Conservation (phyloP, 2,888 invertebrate genomes). For the Lumbricus terrestris region DNA sequence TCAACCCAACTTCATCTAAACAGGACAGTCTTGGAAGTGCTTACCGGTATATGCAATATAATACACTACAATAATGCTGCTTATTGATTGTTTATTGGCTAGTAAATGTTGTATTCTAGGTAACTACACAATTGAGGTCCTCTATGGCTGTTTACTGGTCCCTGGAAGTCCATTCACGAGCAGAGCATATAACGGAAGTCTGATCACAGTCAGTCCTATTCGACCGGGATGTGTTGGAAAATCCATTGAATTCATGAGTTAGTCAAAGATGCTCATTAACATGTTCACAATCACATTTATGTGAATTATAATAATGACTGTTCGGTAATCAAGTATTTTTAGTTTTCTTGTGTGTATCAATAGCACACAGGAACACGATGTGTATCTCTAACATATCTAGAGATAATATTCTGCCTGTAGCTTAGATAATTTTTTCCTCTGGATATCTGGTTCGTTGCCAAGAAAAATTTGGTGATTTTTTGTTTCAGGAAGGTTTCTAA, state of each 20-base stretch:
- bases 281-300: too few species aligned
- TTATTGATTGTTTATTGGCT: background rate
- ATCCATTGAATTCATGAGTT: constrained; percentile 94
- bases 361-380: background rate
- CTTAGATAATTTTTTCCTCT: background rate
- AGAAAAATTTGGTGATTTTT: too few species aligned
- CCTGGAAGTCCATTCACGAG: constrained; percentile 93
- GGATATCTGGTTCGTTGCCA: too few species aligned
- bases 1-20: too few species aligned
- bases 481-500: too few species aligned
- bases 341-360: background rate
- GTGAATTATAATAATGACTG: background rate
- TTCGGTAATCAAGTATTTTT: background rate
- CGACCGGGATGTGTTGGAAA: constrained; percentile 84
- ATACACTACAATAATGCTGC: too few species aligned
- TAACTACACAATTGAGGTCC: constrained; percentile 64
- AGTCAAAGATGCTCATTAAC: constrained; percentile 51
- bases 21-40: too few species aligned
- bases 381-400: background rate
- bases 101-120: constrained; percentile 43
- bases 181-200: constrained; percentile 71
- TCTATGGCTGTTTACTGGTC: constrained; percentile 63
- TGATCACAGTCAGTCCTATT: constrained; percentile 81
- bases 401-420: background rate
- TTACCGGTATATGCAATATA: too few species aligned